Conservation (phyloP, 2,797 vertebrate species). For the Sebastes aleutianus region DNA sequence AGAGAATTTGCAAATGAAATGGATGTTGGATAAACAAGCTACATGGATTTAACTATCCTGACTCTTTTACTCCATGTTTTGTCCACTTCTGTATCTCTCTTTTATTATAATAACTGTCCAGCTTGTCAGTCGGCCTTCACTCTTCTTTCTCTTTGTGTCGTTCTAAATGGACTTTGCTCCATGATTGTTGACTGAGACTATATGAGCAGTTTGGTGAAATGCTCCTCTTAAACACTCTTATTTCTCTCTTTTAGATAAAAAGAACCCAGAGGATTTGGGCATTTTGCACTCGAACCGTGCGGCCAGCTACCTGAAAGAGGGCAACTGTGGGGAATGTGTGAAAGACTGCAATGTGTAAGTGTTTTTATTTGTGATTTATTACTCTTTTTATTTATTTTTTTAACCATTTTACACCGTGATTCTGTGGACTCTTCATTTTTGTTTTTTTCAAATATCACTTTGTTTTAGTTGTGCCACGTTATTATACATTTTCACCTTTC, state of each 20-base stretch:
- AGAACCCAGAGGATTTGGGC: conserved; percentile 83
- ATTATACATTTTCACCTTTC: neutral
- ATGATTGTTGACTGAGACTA: neutral
- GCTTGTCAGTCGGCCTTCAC: too few relatives aligned
- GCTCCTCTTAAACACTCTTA: neutral
- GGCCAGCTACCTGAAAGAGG: conserved; percentile 90
- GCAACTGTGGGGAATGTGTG: conserved; percentile 89
- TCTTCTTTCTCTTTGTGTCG: neutral
- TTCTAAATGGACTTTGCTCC: neutral
- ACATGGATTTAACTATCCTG: too few relatives aligned
- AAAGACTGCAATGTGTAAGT: conserved; percentile 90
- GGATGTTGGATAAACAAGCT: too few relatives aligned
- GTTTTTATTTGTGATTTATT: neutral
- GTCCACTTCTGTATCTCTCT: too few relatives aligned
- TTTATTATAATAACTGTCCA: too few relatives aligned
- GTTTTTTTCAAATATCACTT: neutral
- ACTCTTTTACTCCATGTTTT: too few relatives aligned
- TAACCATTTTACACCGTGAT: neutral
- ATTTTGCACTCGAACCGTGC: conserved; percentile 92
- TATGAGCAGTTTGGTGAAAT: neutral
- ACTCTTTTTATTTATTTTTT: neutral
- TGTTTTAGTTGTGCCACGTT: neutral
- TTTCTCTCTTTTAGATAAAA: conserved; percentile 70
- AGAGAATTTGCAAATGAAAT: too few relatives aligned
- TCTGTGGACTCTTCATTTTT: neutral